Conservation (phyloP, 2,797 vertebrate genomes). For the Monodelphis domestica region DNA sequence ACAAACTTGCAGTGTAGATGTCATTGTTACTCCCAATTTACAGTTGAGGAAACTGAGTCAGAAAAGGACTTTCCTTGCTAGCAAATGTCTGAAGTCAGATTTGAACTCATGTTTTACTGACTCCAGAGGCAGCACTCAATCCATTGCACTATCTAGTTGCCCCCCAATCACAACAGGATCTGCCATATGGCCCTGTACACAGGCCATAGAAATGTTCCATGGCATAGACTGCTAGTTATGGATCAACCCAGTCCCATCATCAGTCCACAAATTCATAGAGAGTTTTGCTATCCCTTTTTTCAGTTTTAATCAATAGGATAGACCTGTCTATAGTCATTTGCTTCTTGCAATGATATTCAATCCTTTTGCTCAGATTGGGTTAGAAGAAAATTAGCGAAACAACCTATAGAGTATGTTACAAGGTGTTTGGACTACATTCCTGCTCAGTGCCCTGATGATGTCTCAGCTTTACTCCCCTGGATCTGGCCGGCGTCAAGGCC, state of each 20-base stretch:
- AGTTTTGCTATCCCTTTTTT: neutral
- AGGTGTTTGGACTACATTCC: neutral
- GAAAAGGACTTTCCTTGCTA: neutral
- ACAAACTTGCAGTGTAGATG: neutral
- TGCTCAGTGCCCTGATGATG: neutral
- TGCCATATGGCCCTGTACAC: neutral
- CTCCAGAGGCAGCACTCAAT: neutral
- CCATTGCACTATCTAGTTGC: neutral
- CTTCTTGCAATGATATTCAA: neutral
- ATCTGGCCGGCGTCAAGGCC: neutral
- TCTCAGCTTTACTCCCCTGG: neutral
- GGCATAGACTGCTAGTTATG: neutral
- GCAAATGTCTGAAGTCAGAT: neutral
- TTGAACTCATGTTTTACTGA: neutral
- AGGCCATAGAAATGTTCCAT: neutral
- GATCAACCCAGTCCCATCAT: neutral
- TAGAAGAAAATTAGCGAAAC: neutral
- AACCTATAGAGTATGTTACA: neutral
- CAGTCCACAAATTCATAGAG: neutral
- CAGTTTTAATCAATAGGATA: neutral
- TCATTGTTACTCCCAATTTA: neutral
- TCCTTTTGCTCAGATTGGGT: neutral
- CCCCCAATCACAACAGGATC: neutral
- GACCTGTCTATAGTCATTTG: neutral
- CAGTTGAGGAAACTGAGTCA: neutral